Evolutionary conservation across 2,888 invertebrate species (phyloP), one percentile per base, ranked within the genome.

Genomic region (Drosophila neoperkinsi): DNA sequence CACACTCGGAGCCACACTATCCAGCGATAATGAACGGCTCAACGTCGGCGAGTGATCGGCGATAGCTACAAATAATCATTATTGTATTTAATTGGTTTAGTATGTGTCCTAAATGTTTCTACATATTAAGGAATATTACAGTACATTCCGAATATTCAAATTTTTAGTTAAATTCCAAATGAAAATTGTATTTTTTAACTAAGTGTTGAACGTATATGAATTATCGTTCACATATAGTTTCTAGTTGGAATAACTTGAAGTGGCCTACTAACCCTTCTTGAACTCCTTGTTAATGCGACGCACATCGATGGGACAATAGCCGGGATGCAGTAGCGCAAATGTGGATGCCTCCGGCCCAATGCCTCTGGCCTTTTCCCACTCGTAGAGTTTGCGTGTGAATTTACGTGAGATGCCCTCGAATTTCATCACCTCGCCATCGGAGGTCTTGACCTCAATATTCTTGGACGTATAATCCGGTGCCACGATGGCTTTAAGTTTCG

Each of bases 331-430:
- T 0, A 97, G 93, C 0, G 97, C 96, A 80, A 97, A 97, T 0
- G 97, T 97, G 1, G 97, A 97, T 0, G 96, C 96, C 92, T 97
- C 97, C 0, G 97, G 97, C 0, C 96, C 96, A 68, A 97, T 97
- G 2, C 97, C 97, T 71, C 96, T 94, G n/a, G 97, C 96, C 88
- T 97, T 97, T 91, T 97, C 97, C 98, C 98, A 98, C 92, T 98
- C 98, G 92, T 97, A 97, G 0, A 98, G 94, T 90, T 97, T 97
- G 33, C 96, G 96, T 0, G 98, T 97, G 92, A 98, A 98, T 81
- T 97, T 97, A 52, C 97, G 95, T 0, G 97, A 97, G 81, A 98
- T 97, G 13, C 95, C 97, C 94, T 97, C 96, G 90, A 98, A 97
- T 91, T 97, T 95, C 92, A 97, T 96, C 38, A 97, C 96, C 55